These are phyloP conservation scores for Thaumetopoea pityocampa DNA, from an alignment of 1,140 invertebrate genomes.

Conservation along the genomic window DNA sequence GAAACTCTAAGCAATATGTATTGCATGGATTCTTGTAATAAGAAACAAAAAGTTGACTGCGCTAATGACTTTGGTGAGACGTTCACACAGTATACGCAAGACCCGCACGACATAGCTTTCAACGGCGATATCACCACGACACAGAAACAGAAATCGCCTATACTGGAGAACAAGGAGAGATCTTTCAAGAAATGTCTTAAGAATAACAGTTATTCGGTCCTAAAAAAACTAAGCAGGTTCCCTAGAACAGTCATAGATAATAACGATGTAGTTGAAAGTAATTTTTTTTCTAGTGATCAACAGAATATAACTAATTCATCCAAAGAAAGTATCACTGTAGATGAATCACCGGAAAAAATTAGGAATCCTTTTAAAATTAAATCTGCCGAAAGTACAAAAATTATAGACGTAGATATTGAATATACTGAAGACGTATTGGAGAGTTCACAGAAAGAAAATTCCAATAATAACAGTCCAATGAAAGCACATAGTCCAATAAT, in stretches of 20 bases:
- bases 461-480: constrained; percentile 25
- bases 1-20: constrained; percentile 67
- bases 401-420: constrained; percentile 24
- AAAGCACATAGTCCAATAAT: constrained; percentile 42
- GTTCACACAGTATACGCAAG: constrained; percentile 25
- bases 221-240: constrained; percentile 62
- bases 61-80: constrained; percentile 23
- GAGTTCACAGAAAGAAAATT: constrained; percentile 49
- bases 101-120: constrained; percentile 26
- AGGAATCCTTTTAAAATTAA: constrained; percentile 27
- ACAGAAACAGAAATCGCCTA: constrained; percentile 53
- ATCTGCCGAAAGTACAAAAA: constrained; percentile 1
- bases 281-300: constrained; percentile 49
- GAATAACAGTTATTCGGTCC: constrained; percentile 35
- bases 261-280: constrained; percentile 63
- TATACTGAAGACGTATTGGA: constrained; percentile 26
- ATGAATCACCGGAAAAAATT: constrained; percentile 38
- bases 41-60: constrained; percentile 45
- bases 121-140: constrained; percentile 19
- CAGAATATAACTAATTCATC: constrained; percentile 5
- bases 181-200: constrained; percentile 51
- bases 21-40: constrained; percentile 48
- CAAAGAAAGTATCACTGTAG: constrained; percentile 28
- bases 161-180: constrained; percentile 59
- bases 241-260: constrained; percentile 59